These are phyloP conservation scores for Unio pictorum DNA, from an alignment of 2,888 invertebrate species.

Conservation along the genomic window DNA sequence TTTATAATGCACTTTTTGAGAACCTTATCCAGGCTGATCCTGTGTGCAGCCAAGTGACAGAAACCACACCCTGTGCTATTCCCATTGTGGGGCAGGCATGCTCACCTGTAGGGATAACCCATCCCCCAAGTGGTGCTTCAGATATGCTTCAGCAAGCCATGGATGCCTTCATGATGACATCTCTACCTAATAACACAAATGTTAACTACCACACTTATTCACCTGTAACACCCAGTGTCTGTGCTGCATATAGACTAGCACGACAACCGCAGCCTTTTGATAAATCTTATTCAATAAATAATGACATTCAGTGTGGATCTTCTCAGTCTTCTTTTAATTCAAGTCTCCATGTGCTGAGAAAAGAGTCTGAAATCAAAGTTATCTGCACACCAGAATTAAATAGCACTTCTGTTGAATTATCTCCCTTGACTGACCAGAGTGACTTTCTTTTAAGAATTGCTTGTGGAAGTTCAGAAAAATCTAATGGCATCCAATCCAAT, in stretches of 20 bases:
- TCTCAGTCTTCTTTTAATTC: no score
- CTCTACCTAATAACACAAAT: conserved; percentile 25
- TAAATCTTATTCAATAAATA: conserved; percentile 16
- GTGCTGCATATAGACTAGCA: conserved; percentile 31
- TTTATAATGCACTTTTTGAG: no score
- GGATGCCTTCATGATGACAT: conserved; percentile 29
- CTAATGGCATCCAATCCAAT: no score
- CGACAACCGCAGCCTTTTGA: conserved; percentile 49
- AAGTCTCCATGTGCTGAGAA: no score
- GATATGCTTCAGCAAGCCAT: conserved; percentile 21
- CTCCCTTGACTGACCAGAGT: conserved; percentile 12
- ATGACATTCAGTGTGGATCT: no score
- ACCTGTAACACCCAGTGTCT: conserved; percentile 13
- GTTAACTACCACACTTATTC: conserved; percentile 24
- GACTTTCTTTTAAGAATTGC: no score
- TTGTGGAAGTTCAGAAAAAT: no score
- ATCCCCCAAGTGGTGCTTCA: conserved; percentile 2
- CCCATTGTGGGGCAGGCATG: no score
- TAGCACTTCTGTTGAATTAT: conserved; percentile 15
- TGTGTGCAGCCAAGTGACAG: no score
- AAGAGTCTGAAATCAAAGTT: conserved; percentile 1
- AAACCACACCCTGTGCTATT: no score
- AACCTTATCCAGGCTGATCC: no score
- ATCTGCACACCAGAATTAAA: conserved; percentile 31
- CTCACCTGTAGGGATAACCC: no score